Conservation (phyloP, 2,113 vertebrate species). For the Maccullochella peelii region DNA sequence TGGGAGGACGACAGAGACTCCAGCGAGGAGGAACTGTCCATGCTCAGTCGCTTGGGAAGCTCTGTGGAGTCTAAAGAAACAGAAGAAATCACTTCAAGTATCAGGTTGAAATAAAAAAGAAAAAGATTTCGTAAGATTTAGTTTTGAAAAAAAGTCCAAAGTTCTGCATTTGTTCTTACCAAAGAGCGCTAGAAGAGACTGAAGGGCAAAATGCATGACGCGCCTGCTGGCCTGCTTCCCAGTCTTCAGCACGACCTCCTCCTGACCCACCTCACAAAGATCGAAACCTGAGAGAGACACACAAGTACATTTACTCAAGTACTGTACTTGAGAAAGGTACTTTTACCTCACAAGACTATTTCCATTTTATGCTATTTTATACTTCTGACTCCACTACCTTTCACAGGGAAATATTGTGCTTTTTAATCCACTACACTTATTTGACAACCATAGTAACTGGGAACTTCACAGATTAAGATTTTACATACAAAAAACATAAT, state of each 20-base stretch:
- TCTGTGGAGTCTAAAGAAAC: conserved; percentile 91
- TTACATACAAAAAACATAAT: background rate
- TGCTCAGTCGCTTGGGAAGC: conserved; percentile 94
- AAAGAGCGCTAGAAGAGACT: conserved; percentile 94
- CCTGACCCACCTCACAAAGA: conserved; percentile 96
- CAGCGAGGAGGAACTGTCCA: conserved; percentile 96
- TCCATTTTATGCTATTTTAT: background rate
- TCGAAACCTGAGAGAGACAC: conserved; percentile 89
- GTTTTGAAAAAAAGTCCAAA: background rate
- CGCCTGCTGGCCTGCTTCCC: conserved; percentile 94
- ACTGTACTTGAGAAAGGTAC: background rate
- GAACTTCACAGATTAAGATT: background rate
- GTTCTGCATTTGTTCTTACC: conserved; percentile 82
- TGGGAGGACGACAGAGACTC: conserved; percentile 96
- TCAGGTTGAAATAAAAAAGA: background rate
- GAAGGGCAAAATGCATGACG: conserved; percentile 94
- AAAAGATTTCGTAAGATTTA: background rate
- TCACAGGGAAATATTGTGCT: background rate
- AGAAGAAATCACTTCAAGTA: background rate
- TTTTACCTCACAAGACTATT: too few species aligned
- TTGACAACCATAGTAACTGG: background rate
- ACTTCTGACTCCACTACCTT: background rate
- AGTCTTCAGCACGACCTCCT: conserved; percentile 95
- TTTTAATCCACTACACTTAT: too few species aligned
- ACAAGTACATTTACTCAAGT: background rate